A percentile compares a stretch with the other conserved stretches of the same genome.
Conservation (phyloP, 2,113 vertebrate genomes). For the Ptilorrhoa leucosticta region DNA sequence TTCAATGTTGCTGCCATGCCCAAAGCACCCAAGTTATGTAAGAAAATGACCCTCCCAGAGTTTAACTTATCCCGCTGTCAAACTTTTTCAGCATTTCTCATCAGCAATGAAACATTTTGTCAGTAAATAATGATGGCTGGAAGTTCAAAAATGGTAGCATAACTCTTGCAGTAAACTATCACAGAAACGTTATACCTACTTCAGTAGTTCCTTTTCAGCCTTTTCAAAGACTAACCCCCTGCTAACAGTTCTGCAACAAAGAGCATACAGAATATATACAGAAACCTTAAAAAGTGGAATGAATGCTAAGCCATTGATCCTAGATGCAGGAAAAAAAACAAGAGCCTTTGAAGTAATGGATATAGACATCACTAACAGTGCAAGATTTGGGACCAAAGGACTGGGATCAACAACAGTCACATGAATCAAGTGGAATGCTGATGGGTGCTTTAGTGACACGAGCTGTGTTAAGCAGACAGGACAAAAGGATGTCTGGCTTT, state of each 20-base stretch:
- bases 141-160: background rate
- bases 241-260: background rate
- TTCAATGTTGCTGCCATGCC: background rate
- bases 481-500: constrained; percentile 36
- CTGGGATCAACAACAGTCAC: background rate
- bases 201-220: background rate
- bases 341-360: constrained; percentile 14
- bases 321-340: background rate
- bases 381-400: constrained; percentile 33
- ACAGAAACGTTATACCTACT: background rate
- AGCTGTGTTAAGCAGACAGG: background rate
- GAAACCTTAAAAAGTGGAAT: background rate
- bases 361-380: constrained; percentile 9
- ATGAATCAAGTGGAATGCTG: constrained; percentile 16
- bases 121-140: background rate
- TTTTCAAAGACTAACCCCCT: background rate
- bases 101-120: background rate
- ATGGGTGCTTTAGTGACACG: background rate
- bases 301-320: background rate
- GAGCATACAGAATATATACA: background rate
- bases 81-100: background rate
- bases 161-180: background rate
- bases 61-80: background rate
- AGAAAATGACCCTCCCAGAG: background rate
- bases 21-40: background rate